A percentile compares a stretch with the other conserved stretches of the same genome.
Conservation (phyloP, 2,113 vertebrate species). For the Clinocottus analis region DNA sequence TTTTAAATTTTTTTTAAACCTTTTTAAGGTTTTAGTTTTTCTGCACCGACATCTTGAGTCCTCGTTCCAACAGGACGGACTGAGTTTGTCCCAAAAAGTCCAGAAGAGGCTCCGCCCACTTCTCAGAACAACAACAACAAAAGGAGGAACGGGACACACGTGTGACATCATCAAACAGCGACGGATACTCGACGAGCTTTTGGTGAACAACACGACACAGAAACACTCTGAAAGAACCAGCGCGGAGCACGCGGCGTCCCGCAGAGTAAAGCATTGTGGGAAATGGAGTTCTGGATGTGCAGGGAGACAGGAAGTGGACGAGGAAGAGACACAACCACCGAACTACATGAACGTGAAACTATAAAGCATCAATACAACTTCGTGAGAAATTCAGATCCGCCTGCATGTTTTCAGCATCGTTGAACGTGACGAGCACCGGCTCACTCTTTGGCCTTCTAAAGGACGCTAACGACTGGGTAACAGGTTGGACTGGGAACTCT, state of each 20-base stretch:
- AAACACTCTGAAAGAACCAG: constrained; percentile 1
- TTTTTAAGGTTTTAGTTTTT: constrained; percentile 48
- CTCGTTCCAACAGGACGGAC: constrained; percentile 23
- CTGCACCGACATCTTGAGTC: constrained; percentile 53
- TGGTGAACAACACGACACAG: constrained; percentile 60
- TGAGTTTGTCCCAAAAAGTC: constrained; percentile 12
- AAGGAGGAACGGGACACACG: constrained; percentile 40
- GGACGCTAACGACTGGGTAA: not conserved
- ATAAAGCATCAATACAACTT: constrained; percentile 9
- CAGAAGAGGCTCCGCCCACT: constrained; percentile 79
- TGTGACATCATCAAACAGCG: constrained; percentile 52
- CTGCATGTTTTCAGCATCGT: constrained; percentile 72
- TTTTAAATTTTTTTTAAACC: not conserved
- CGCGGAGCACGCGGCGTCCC: not conserved
- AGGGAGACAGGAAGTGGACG: not conserved
- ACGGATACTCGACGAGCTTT: constrained; percentile 30
- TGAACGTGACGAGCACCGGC: constrained; percentile 63
- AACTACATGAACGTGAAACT: constrained; percentile 2
- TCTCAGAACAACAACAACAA: constrained; percentile 57
- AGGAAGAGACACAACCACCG: not conserved
- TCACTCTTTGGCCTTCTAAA: constrained; percentile 93
- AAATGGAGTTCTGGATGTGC: constrained; percentile 47
- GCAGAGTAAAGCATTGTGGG: constrained; percentile 61
- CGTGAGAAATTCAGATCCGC: not conserved
- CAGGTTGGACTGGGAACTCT: too few species aligned